phyloP scores from a whole-genome alignment of 2,888 invertebrate species.

The Micropterix aruncella region DNA sequence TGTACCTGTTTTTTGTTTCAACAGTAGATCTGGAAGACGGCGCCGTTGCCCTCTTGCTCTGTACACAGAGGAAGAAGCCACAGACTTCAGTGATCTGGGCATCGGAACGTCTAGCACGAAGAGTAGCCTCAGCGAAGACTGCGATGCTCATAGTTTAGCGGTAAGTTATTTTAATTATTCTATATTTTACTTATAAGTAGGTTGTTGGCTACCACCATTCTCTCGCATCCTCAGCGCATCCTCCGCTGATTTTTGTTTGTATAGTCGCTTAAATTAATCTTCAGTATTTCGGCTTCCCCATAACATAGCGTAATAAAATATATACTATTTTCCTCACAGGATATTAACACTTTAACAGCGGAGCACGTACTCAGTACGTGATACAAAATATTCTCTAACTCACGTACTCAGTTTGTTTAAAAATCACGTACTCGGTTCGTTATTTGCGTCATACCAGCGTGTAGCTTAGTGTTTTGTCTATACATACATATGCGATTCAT shows the following conservation, averaged over 20 bases:
- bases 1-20: too few relatives aligned
- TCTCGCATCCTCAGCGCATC: neutral
- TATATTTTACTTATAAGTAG: conserved; percentile 1
- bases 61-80: conserved; percentile 69
- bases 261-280: neutral
- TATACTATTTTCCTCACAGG: too few relatives aligned
- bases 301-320: too few relatives aligned
- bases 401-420: too few relatives aligned
- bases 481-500: too few relatives aligned
- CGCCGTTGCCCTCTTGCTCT: conserved; percentile 46
- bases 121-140: conserved; percentile 50
- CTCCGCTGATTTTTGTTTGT: neutral
- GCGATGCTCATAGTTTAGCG: conserved; percentile 47
- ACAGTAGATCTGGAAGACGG: conserved; percentile 35
- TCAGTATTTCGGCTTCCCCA: too few relatives aligned
- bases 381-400: too few relatives aligned
- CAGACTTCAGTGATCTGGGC: conserved; percentile 74
- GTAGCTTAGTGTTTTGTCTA: too few relatives aligned
- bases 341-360: too few relatives aligned
- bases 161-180: conserved; percentile 24
- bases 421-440: too few relatives aligned
- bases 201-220: neutral
- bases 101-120: conserved; percentile 54
- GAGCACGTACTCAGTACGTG: too few relatives aligned
- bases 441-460: too few relatives aligned